Percentiles rank a stretch among this genome's conserved stretches.
Conservation (phyloP, 2,888 invertebrate species). For the Allacma fusca region DNA sequence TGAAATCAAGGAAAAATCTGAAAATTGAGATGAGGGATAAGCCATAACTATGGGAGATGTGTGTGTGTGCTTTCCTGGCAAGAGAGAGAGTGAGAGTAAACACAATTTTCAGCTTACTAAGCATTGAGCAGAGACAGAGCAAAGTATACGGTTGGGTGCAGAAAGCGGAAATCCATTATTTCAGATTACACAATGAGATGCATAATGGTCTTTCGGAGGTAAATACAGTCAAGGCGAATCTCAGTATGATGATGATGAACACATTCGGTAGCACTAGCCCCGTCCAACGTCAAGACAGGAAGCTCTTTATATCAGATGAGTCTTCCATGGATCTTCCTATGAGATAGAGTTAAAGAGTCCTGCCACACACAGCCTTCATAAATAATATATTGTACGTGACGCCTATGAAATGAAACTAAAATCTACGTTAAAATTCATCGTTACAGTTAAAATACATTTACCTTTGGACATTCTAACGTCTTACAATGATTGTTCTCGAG, state of each 20-base stretch:
- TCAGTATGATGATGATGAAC: not conserved
- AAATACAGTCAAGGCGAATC: not conserved
- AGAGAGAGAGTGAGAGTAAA: slow-evolving; percentile 8
- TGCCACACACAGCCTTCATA: no score
- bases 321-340: slow-evolving; percentile 45
- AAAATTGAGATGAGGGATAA: slow-evolving; percentile 27
- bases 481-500: no score
- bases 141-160: not conserved
- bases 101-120: not conserved
- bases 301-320: slow-evolving; percentile 51
- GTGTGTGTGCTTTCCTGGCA: slow-evolving; percentile 1
- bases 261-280: not conserved
- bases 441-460: no score
- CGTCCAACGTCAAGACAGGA: slow-evolving; percentile 21
- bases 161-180: slow-evolving; percentile 56
- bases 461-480: no score
- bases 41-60: slow-evolving; percentile 7
- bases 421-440: no score
- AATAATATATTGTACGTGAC: no score
- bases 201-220: slow-evolving; percentile 33
- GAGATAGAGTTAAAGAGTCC: no score
- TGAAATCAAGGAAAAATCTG: slow-evolving; percentile 14
- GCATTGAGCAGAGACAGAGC: not conserved
- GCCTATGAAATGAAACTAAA: no score
- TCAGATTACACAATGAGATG: slow-evolving; percentile 51